Base-by-base conservation (phyloP, 92 coral and sea anemone species). In the Zoanthus gigantus region DNA sequence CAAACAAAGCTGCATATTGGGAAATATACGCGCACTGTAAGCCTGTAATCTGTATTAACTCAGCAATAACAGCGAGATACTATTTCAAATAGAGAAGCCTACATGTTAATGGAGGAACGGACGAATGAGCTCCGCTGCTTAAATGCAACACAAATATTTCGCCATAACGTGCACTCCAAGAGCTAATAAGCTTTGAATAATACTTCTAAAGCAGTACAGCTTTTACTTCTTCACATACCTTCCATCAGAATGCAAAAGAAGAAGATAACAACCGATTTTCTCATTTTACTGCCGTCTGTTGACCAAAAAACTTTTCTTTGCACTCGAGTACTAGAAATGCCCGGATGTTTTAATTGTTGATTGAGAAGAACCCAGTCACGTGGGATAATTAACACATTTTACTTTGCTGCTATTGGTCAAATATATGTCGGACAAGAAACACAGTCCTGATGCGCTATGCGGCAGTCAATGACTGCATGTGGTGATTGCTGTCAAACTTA, bases 71-170 rank as follows among this genome's bases (percentile, higher is more conserved):
- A 80, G 74, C 75, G 65, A 81, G 85, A 81, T 45, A 81, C 46
- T 44, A 81, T 65, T 81, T 81, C 74, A 81, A 81, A 81, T 65
- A 57, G 58, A 30, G 85, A 81, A 81, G 47, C 75, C 74, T 81
- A 65, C 74, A 23, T 47, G 75, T 17, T 44, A 45, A 81, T 63
- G 74, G 75, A 34, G 9, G 75, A 81, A 14, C 5, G 85, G 45
- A 45, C 85, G 72, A 44, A 80, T 81, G 85, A 65, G 12, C 75
- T 61, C 45, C 75, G 85, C 74, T 8, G 74, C 60, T 63, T 14
- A 45, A 81, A 81, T 30, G 74, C 60, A 17, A 81, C 63, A 66
- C 66, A 58, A 31, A 44, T 54, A 79, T 65, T 79, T 79, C 84
- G 42, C 74, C 28, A 66, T 23, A 81, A 81, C 65, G 13, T 57